A percentile compares a stretch with the other conserved stretches of the same genome.
These are phyloP conservation scores for Acleris laterana DNA, from an alignment of 2,888 invertebrate genomes.

Conservation along the genomic window DNA sequence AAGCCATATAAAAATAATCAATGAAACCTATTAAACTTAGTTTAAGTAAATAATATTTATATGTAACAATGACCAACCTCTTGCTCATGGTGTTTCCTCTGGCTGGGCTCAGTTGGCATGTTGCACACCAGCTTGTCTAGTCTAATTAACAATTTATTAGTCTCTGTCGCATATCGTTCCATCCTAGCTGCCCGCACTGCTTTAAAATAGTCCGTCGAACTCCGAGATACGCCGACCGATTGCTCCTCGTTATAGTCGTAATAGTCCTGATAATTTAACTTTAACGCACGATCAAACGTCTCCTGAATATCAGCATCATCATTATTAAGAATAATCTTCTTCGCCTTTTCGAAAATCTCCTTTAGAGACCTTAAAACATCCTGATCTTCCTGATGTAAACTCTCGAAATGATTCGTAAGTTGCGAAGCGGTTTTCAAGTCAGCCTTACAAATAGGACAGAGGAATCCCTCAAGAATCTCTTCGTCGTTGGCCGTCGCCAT, in stretches of 20 bases:
- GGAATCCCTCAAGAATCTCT: conserved; percentile 94
- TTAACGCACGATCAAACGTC: conserved; percentile 82
- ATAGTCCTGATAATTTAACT: conserved; percentile 68
- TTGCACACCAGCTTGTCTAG: conserved; percentile 95
- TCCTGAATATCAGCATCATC: conserved; percentile 87
- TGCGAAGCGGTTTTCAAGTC: conserved; percentile 94
- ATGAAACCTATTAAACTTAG: no score
- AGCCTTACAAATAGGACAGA: conserved; percentile 97
- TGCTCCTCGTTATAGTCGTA: conserved; percentile 75
- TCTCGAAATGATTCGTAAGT: conserved; percentile 95
- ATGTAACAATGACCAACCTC: conserved; percentile 68
- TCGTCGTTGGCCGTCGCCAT: conserved; percentile 79
- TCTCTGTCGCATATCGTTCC: conserved; percentile 96
- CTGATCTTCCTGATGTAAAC: conserved; percentile 93
- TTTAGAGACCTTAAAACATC: conserved; percentile 92
- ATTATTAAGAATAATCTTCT: conserved; percentile 92
- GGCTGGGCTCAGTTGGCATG: conserved; percentile 89
- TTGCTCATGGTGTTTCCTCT: conserved; percentile 89
- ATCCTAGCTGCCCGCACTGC: conserved; percentile 85
- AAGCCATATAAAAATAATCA: no score
- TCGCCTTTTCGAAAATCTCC: conserved; percentile 95
- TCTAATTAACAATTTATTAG: conserved; percentile 97
- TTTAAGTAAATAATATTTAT: no score
- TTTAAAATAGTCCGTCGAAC: conserved; percentile 91
- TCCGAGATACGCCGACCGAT: conserved; percentile 86